These are phyloP conservation scores for Eretmochelys imbricata DNA, from an alignment of 2,113 vertebrate species.

Conservation along the genomic window DNA sequence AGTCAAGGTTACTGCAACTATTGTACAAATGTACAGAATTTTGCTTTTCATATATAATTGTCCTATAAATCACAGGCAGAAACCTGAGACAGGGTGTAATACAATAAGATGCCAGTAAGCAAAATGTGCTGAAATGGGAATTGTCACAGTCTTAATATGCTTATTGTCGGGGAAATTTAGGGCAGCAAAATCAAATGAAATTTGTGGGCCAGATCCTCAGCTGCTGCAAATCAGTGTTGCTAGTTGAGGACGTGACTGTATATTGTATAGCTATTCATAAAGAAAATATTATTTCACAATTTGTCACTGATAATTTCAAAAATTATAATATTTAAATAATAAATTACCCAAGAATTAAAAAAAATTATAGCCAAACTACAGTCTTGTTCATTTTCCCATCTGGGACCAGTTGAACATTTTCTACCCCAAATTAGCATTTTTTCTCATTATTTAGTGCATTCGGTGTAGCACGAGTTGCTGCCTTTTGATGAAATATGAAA, in stretches of 20 bases:
- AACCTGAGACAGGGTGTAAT: conserved; percentile 8
- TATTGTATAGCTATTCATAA: background rate
- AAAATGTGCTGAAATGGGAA: background rate
- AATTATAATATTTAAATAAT: background rate
- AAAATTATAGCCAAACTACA: background rate
- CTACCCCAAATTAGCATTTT: background rate
- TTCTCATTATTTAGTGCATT: background rate
- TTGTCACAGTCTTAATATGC: background rate
- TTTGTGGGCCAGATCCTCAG: background rate
- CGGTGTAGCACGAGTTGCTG: background rate
- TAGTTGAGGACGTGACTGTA: background rate
- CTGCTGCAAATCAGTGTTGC: background rate
- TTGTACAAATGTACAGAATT: background rate
- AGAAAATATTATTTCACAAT: background rate
- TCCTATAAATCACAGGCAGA: background rate
- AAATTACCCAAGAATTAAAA: background rate
- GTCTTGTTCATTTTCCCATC: background rate
- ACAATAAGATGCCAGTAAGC: background rate
- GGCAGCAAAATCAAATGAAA: background rate
- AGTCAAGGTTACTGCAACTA: background rate
- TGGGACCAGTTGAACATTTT: background rate
- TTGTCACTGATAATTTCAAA: background rate
- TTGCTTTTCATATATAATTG: background rate
- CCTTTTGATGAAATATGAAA: background rate
- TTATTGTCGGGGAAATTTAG: background rate